Evolutionary conservation across 2,888 invertebrate species (phyloP).

Genomic region (Prosopocoilus inquinatus): DNA sequence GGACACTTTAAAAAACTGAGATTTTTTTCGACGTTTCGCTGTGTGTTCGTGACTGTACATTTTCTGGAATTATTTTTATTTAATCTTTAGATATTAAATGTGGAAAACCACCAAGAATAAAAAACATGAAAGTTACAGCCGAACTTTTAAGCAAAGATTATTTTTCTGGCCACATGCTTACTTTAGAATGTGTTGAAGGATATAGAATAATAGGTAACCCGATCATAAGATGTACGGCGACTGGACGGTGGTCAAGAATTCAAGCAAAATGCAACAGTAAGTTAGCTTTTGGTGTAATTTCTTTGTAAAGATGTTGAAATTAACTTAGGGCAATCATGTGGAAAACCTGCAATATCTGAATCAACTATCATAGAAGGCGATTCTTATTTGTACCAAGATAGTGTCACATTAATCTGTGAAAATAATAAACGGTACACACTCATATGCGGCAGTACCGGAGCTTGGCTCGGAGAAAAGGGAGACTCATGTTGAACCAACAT

Average conservation of each 20-base stretch:
- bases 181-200: slow-evolving; percentile 52
- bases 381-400: slow-evolving; percentile 54
- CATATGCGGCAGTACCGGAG: slow-evolving; percentile 39
- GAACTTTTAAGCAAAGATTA: slow-evolving; percentile 34
- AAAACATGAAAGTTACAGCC: slow-evolving; percentile 5
- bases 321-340: slow-evolving; percentile 52
- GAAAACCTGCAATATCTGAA: slow-evolving; percentile 49
- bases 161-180: slow-evolving; percentile 48
- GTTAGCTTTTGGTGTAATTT: slow-evolving; percentile 22
- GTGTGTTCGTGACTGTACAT: background rate
- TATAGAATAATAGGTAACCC: slow-evolving; percentile 51
- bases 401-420: slow-evolving; percentile 48
- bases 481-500: slow-evolving; percentile 26
- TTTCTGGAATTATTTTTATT: background rate
- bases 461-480: slow-evolving; percentile 40
- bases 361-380: slow-evolving; percentile 50
- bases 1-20: too few relatives aligned
- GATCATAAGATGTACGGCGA: slow-evolving; percentile 49
- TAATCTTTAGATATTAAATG: slow-evolving; percentile 47
- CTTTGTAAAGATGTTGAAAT: too few relatives aligned
- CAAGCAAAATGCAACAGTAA: slow-evolving; percentile 55
- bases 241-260: slow-evolving; percentile 54
- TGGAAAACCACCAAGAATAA: slow-evolving; percentile 42
- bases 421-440: slow-evolving; percentile 34
- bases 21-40: too few relatives aligned